phyloP scores from a whole-genome alignment of 2,888 invertebrate genomes.

The Clistopyga incitator region DNA sequence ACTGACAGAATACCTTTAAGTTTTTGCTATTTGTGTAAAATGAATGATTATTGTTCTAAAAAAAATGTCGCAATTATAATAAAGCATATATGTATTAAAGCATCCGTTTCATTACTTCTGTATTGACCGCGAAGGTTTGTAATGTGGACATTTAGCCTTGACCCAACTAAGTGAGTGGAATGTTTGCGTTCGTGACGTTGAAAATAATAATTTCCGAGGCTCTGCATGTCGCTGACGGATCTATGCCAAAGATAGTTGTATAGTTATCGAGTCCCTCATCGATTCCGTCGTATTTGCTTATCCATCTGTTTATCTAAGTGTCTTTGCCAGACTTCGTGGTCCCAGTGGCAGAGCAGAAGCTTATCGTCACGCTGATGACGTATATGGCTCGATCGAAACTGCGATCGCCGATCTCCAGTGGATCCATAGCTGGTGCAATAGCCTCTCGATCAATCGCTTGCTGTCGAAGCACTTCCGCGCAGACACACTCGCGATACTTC shows the following conservation, averaged over 20 bases:
- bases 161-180: not conserved
- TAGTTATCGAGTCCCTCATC: constrained; percentile 23
- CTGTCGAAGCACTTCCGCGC: constrained; percentile 35
- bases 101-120: not conserved
- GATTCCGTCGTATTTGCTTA: not conserved
- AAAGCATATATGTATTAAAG: not conserved
- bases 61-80: not conserved
- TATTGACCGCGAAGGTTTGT: not conserved
- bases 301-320: constrained; percentile 41
- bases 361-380: constrained; percentile 4
- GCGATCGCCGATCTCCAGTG: constrained; percentile 10
- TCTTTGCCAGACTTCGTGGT: constrained; percentile 27
- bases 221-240: constrained; percentile 11
- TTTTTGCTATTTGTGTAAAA: not conserved
- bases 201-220: constrained; percentile 4
- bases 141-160: not conserved
- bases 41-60: not conserved
- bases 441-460: constrained; percentile 20
- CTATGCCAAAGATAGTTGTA: constrained; percentile 18
- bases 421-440: constrained; percentile 14
- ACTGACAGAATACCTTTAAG: no score
- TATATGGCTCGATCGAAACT: constrained; percentile 20
- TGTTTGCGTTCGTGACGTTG: not conserved
- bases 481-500: constrained; percentile 19
- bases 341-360: not conserved